Conservation (phyloP, 2,113 vertebrate genomes). For the Pandion haliaetus region DNA sequence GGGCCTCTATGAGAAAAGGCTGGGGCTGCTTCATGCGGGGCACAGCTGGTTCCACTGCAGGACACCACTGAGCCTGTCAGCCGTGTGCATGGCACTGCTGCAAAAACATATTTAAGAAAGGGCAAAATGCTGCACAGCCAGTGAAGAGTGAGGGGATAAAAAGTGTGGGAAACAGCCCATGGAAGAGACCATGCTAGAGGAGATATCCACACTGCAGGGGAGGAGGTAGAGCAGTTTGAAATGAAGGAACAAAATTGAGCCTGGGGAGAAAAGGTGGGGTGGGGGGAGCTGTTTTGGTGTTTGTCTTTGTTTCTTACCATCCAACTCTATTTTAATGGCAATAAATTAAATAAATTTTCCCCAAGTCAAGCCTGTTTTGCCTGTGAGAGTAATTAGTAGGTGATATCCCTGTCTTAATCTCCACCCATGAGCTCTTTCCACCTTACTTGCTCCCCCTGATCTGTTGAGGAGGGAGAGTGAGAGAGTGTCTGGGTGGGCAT, state of each 20-base stretch:
- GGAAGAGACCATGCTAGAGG: not conserved
- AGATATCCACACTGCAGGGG: not conserved
- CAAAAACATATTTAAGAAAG: not conserved
- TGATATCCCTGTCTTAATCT: not conserved
- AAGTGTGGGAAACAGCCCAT: not conserved
- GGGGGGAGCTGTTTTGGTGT: no score
- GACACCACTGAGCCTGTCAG: not conserved
- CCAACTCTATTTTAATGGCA: not conserved
- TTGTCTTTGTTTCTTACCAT: not conserved
- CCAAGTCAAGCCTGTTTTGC: not conserved
- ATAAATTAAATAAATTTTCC: not conserved
- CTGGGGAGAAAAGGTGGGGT: not conserved
- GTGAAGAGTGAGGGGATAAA: not conserved
- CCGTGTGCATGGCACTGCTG: not conserved
- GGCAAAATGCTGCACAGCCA: not conserved
- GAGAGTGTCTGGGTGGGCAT: rapidly evolving
- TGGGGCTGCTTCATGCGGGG: not conserved
- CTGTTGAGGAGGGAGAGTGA: not conserved
- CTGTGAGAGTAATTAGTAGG: not conserved
- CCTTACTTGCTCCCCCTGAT: not conserved
- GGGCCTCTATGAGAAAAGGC: not conserved
- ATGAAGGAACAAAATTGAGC: not conserved
- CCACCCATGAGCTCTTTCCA: not conserved
- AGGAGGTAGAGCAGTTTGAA: not conserved
- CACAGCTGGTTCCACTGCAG: not conserved